Conservation (phyloP, 2,113 vertebrate species). For the Dendropsophus ebraccatus region DNA sequence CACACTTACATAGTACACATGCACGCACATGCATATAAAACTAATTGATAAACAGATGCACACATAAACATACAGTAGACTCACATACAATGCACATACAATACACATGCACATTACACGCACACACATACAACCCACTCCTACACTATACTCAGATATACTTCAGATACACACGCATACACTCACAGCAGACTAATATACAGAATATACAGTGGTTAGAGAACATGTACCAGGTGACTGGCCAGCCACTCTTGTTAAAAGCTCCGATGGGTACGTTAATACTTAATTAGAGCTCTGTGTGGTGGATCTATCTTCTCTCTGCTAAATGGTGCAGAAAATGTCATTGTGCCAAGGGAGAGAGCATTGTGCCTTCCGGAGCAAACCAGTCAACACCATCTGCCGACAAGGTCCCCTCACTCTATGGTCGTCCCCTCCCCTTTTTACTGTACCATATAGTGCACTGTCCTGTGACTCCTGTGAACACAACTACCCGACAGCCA, state of each 20-base stretch:
- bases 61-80: background rate
- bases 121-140: background rate
- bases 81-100: background rate
- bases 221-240: conserved; percentile 9
- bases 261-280: conserved; percentile 49
- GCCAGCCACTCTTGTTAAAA: conserved; percentile 28
- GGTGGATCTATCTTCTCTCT: conserved; percentile 52
- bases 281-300: conserved; percentile 42
- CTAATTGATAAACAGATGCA: background rate
- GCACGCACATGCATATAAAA: background rate
- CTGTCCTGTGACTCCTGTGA: background rate
- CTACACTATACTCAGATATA: background rate
- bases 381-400: conserved; percentile 58
- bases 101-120: background rate
- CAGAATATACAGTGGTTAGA: background rate
- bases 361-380: conserved; percentile 37
- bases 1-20: background rate
- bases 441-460: background rate
- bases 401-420: conserved; percentile 4
- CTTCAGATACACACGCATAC: background rate
- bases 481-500: background rate
- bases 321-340: conserved; percentile 57
- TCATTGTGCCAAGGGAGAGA: conserved; percentile 46
- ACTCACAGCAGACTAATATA: background rate
- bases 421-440: conserved; percentile 5